phyloP scores from a whole-genome alignment of 1,140 invertebrate species.

The Drosophila trapezifrons region DNA sequence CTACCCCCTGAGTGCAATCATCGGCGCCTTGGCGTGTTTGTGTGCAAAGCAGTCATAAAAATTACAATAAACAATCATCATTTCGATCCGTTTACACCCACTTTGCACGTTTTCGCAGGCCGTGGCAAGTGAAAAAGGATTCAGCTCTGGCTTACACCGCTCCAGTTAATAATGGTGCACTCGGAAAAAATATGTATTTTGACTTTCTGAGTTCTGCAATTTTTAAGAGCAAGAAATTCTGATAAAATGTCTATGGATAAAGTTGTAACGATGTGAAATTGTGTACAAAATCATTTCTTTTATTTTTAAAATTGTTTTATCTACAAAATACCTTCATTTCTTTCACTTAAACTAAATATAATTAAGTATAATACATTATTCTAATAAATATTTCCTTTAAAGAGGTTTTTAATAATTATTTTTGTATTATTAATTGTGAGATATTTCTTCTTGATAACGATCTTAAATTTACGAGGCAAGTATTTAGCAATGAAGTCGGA shows the following conservation, averaged over 20 bases:
- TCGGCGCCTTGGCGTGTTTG: slow-evolving; percentile 78
- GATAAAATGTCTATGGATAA: neutral
- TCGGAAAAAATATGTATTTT: neutral
- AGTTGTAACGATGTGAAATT: neutral
- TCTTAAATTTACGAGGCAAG: too few species aligned
- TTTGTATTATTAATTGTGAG: too few species aligned
- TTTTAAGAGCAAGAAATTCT: too few species aligned
- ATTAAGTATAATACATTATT: neutral
- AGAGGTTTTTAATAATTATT: too few species aligned
- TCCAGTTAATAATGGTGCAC: slow-evolving; percentile 48
- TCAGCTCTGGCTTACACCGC: slow-evolving; percentile 30
- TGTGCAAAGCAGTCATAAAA: slow-evolving; percentile 82
- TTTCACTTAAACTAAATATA: neutral
- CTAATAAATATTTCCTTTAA: too few species aligned
- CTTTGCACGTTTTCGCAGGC: slow-evolving; percentile 78
- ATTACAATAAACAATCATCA: slow-evolving; percentile 83
- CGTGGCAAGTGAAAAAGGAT: slow-evolving; percentile 75
- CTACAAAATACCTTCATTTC: neutral
- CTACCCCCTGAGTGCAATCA: slow-evolving; percentile 64
- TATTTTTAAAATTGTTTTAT: neutral
- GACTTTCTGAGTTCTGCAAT: too few species aligned
- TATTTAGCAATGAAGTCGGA: too few species aligned
- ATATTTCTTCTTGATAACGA: too few species aligned
- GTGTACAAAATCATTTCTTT: neutral
- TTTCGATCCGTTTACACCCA: slow-evolving; percentile 82